Percentiles rank a stretch among this genome's conserved stretches.
These are phyloP conservation scores for Galagoides demidoff DNA, from an alignment of 2,797 vertebrate genomes.

Conservation along the genomic window DNA sequence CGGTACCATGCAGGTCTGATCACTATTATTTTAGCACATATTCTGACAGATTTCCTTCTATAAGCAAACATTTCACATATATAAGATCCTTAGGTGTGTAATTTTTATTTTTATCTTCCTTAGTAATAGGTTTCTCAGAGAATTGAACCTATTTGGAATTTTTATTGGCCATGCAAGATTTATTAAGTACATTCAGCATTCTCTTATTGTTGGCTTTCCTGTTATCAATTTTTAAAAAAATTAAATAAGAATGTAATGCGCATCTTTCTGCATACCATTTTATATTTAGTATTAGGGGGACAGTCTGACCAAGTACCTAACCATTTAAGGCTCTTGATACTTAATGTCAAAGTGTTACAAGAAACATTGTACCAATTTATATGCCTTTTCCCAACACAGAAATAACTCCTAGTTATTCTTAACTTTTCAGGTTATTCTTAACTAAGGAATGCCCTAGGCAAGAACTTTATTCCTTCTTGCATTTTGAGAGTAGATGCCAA, in stretches of 20 bases:
- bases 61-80: not conserved
- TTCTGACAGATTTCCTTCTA: not conserved
- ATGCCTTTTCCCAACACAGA: not conserved
- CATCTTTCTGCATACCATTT: not conserved
- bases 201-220: not conserved
- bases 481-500: not conserved
- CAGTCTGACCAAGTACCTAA: not conserved
- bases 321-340: not conserved
- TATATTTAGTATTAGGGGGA: not conserved
- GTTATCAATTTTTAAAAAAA: not conserved
- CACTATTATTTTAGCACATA: not conserved
- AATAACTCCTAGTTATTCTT: not conserved
- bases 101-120: not conserved
- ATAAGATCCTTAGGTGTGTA: not conserved
- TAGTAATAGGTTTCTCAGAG: not conserved
- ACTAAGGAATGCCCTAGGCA: not conserved
- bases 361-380: not conserved
- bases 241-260: not conserved
- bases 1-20: not conserved
- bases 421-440: slow-evolving; percentile 5
- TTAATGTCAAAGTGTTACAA: not conserved
- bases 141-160: not conserved
- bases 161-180: not conserved
- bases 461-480: not conserved
- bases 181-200: not conserved